Conservation (phyloP, 2,888 invertebrate genomes). For the Hedya salicella region DNA sequence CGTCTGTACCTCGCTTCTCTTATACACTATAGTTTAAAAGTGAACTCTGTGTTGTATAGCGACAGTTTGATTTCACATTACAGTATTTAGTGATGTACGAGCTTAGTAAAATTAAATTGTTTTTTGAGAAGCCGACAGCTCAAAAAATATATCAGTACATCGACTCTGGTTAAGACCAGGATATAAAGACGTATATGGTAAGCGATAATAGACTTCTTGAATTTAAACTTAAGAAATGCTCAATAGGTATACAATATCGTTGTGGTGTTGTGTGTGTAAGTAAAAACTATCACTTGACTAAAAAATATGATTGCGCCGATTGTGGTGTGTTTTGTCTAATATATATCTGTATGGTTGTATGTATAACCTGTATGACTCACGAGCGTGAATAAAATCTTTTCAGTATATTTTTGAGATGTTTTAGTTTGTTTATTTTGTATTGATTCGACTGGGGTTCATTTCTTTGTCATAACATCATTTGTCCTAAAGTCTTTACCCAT, state of each 20-base stretch:
- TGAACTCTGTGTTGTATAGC: not conserved
- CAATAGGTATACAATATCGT: not conserved
- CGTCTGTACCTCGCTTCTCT: not conserved
- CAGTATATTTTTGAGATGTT: too few relatives aligned
- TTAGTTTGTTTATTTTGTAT: too few relatives aligned
- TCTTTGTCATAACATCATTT: too few relatives aligned
- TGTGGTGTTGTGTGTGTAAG: not conserved
- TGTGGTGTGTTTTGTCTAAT: not conserved
- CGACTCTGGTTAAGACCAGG: conserved; percentile 10
- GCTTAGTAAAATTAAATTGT: not conserved
- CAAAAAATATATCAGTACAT: conserved; percentile 35
- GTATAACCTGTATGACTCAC: too few relatives aligned
- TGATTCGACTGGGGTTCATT: too few relatives aligned
- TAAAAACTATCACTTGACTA: conserved; percentile 29
- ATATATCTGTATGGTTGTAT: too few relatives aligned
- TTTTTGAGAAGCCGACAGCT: conserved; percentile 3
- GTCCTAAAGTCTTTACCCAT: too few relatives aligned
- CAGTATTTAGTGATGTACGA: not conserved
- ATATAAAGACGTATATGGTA: not conserved
- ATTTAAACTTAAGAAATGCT: not conserved
- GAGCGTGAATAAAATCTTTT: too few relatives aligned
- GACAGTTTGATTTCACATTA: not conserved
- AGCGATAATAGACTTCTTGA: not conserved
- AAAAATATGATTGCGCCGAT: not conserved
- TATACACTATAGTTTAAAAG: too few relatives aligned